Evolutionary conservation across 2,113 vertebrate species (phyloP).

Genomic region (Camelus bactrianus): DNA sequence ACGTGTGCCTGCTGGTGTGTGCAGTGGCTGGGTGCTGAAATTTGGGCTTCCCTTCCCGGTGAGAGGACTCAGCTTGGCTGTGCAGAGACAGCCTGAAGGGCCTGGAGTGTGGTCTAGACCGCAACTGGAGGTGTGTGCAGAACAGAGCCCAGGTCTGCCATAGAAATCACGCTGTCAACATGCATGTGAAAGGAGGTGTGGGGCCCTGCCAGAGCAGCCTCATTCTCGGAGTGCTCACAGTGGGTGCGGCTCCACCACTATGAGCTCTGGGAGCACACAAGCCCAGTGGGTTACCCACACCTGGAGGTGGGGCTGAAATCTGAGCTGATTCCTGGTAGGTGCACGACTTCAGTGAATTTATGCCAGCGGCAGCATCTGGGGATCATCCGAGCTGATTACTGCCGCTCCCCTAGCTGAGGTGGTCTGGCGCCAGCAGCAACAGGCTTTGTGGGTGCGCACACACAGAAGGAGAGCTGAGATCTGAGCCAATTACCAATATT

Average conservation of each 20-base stretch:
- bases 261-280: neutral
- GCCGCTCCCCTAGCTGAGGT: neutral
- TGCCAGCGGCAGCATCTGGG: neutral
- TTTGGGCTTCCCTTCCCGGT: neutral
- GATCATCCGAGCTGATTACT: neutral
- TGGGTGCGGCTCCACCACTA: neutral
- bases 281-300: neutral
- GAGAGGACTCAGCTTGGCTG: neutral
- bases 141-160: neutral
- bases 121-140: neutral
- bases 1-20: neutral
- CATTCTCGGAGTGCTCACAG: neutral
- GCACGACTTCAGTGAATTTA: neutral
- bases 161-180: neutral
- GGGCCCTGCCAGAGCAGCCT: neutral
- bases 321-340: neutral
- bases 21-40: neutral
- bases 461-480: neutral
- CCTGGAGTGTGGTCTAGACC: neutral
- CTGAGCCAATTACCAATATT: neutral
- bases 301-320: neutral
- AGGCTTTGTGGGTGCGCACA: neutral
- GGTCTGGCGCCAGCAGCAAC: neutral
- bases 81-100: neutral
- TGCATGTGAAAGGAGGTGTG: fast-evolving